Base-by-base conservation (phyloP, 2,888 invertebrate genomes). In the Alcis repandata region DNA sequence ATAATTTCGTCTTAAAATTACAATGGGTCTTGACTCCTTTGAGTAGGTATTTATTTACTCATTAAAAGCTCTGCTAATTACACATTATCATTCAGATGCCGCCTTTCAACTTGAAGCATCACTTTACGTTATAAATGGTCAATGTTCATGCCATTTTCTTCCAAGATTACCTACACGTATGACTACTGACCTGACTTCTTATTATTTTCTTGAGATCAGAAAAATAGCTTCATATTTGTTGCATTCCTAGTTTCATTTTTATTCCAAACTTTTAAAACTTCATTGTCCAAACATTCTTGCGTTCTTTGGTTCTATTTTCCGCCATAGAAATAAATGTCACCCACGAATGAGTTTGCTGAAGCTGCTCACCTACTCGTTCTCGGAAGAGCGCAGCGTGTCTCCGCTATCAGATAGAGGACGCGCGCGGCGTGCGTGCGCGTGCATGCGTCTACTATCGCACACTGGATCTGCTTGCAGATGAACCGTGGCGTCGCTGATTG, bases 351-450 rank as follows among this genome's bases (percentile, higher is more conserved):
- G 1, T 38, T 45, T 4, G 58, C 40, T 52, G 48, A 20, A 45
- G 20, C 36, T 20, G 36, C 43, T 10, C 9, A 45, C 57, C 46
- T 45, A 63, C 51, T 51, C 52, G 59, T 82, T 82, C 80, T 63
- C 71, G 71, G 82, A 83, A 83, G 72, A 65, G 53, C 61, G 63
- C 70, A 43, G 63, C 77, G 73, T 81, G 82, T 80, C 75, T 74
- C 69, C 71, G 79, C 79, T 89, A 89, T 88, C 88, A 77, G 88
- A 88, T 88, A 80, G 74, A 75, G 71, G 74, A 73, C 76, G 78
- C 80, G 78, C 75, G 78, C 83, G 75, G 78, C 76, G 76, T 85
- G 86, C 87, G 83, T 82, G 82, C 71, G 82, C 83, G 74, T 79
- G 79, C 82, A 80, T 79, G 78, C 80, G 78, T 71, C 71, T 67